A percentile compares a stretch with the other conserved stretches of the same genome.
These are phyloP conservation scores for Temnothorax longispinosus DNA, from an alignment of 1,140 invertebrate genomes.

Conservation along the genomic window DNA sequence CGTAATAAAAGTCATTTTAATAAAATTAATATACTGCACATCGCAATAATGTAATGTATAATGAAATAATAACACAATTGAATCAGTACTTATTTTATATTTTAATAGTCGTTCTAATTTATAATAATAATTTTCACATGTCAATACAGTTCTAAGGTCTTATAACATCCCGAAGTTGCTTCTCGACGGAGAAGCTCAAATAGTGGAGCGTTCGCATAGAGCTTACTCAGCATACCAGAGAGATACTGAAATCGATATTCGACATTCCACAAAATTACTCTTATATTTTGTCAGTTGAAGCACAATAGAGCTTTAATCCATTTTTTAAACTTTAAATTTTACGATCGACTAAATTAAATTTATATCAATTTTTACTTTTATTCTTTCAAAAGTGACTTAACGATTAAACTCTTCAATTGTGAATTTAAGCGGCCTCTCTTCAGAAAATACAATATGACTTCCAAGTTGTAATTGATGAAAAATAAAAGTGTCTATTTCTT, in stretches of 20 bases:
- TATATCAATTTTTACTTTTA: neutral
- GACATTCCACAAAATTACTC: slow-evolving; percentile 88
- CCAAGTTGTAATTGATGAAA: neutral
- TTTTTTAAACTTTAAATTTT: slow-evolving; percentile 4
- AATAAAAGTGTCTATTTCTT: neutral
- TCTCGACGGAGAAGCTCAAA: slow-evolving; percentile 89
- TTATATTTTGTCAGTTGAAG: neutral
- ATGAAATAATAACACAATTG: neutral
- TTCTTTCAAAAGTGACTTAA: neutral
- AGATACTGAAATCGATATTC: slow-evolving; percentile 94
- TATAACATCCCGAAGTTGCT: neutral
- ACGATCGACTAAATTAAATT: neutral
- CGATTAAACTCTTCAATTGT: neutral
- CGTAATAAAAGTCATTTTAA: neutral
- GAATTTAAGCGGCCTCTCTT: neutral
- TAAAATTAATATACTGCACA: slow-evolving; percentile 1
- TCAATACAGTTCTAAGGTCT: neutral
- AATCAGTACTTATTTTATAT: slow-evolving; percentile 7
- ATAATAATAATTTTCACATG: neutral
- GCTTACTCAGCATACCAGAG: slow-evolving; percentile 92
- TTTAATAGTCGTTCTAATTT: neutral
- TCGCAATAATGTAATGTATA: neutral
- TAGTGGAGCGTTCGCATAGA: slow-evolving; percentile 92
- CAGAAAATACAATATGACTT: neutral
- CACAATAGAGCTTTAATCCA: neutral